Evolutionary conservation across 2,797 vertebrate genomes (phyloP), one percentile per base, ranked within the genome.

Genomic region (Halcyon chelicuti): DNA sequence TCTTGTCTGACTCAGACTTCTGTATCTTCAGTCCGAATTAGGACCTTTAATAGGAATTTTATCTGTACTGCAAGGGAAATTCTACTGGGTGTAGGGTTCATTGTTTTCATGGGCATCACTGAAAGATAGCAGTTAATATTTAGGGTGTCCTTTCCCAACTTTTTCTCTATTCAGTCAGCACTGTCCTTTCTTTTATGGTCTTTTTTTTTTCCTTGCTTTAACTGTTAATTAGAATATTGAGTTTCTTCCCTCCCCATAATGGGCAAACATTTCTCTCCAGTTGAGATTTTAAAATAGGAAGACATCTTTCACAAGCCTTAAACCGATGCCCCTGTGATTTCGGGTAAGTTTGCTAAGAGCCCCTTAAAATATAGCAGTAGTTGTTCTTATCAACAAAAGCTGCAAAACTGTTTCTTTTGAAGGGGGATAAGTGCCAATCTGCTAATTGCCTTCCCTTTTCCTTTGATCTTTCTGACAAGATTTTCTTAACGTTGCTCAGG

Each of bases 401-500:
- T 91, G 65, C 28, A 65, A 86, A 96, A 86, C 57, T 61, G 52
- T 80, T 40, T 84, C 74, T 87, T 94, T 90, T 95, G 74, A 95
- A 84, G 65, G 73, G 46, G 70, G 70, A 6, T 90, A 73, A 92
- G 55, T 80, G 71, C 57, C 60, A 70, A 23, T 88, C 79, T 88
- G 65, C 66, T 96, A 95, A 96, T 97, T 96, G 90, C 79, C 16
- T 93, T 91, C 23, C 28, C 14, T 80, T 82, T 49, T 91, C 55
- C 75, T 96, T 94, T 95, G 65, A 95, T 95, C 82, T 93, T 83
- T 35, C 10, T 49, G 54, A 72, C 49, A 40, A 39, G 4, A 72
- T 77, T 88, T 72, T 71, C 68, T 74, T 49, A 72, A 74, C 1
- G 1, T n/a, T 29, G 10, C 0, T 90, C 18, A 25, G 75, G 86